Percentiles rank a stretch among this genome's conserved stretches.
These are phyloP conservation scores for Caenorhabditis sp. DNA, from an alignment of 2,888 invertebrate species.

Conservation along the genomic window DNA sequence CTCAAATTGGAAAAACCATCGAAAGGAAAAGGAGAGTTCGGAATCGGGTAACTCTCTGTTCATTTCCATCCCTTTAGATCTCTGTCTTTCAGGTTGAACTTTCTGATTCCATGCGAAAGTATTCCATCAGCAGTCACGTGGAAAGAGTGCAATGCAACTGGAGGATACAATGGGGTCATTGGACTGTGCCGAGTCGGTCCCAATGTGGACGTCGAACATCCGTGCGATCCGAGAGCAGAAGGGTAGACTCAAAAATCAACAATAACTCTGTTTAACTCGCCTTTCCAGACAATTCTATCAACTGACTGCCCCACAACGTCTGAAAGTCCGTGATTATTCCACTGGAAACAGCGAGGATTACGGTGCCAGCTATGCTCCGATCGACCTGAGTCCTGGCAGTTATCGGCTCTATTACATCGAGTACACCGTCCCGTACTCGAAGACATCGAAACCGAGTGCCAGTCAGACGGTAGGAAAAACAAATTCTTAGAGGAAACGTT, in stretches of 20 bases:
- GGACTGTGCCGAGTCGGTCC: conserved; percentile 24
- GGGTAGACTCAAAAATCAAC: conserved; percentile 3
- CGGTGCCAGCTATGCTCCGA: conserved; percentile 18
- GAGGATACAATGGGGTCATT: conserved; percentile 36
- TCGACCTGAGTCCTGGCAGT: conserved; percentile 49
- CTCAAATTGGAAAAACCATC: conserved; percentile 49
- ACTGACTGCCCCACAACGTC: neutral
- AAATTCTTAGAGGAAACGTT: neutral
- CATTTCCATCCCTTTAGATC: no score
- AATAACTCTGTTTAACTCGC: neutral
- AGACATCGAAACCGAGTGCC: neutral
- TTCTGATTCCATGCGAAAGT: conserved; percentile 43
- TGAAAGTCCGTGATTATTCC: conserved; percentile 28
- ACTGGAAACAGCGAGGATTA: neutral
- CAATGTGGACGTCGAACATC: conserved; percentile 9
- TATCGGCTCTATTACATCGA: conserved; percentile 36
- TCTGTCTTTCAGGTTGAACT: conserved; percentile 42
- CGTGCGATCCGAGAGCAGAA: conserved; percentile 31
- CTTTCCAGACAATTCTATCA: conserved; percentile 31
- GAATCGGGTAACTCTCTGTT: conserved; percentile 26
- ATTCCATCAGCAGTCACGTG: conserved; percentile 43
- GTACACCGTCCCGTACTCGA: conserved; percentile 15
- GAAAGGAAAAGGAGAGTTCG: conserved; percentile 59
- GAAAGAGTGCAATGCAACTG: conserved; percentile 27
- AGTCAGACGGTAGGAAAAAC: conserved; percentile 4